phyloP scores from a whole-genome alignment of 2,797 vertebrate genomes.

The Sardinella longiceps region DNA sequence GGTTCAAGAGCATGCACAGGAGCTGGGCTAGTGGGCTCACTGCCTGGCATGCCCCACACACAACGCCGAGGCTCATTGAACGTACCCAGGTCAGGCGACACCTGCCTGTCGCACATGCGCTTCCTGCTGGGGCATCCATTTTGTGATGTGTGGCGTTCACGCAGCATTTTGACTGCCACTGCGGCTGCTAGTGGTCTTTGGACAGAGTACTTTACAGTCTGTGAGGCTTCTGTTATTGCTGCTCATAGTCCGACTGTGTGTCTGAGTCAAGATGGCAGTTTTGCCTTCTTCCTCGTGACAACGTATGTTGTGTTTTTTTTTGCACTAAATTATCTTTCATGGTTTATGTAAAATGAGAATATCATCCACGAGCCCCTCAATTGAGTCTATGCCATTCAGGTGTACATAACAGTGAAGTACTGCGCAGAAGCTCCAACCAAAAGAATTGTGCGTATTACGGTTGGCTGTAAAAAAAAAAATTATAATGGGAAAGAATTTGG shows the following conservation, averaged over 20 bases:
- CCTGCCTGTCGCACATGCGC: not conserved
- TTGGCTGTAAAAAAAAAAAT: not conserved
- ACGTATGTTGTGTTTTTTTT: slow-evolving; percentile 6
- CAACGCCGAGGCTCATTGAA: not conserved
- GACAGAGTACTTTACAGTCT: not conserved
- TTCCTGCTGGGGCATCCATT: not conserved
- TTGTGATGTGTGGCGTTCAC: slow-evolving; percentile 19
- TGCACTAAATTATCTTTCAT: slow-evolving; percentile 10
- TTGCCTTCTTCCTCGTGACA: not conserved
- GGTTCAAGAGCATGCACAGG: slow-evolving; percentile 62
- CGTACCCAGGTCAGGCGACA: slow-evolving; percentile 15
- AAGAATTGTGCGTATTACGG: not conserved
- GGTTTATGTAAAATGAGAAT: slow-evolving; percentile 3
- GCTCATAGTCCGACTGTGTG: not conserved
- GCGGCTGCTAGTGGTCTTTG: not conserved
- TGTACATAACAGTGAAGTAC: not conserved
- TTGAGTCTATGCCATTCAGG: not conserved
- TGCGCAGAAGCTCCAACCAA: not conserved
- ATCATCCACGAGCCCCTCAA: not conserved
- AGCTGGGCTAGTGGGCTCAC: slow-evolving; percentile 43
- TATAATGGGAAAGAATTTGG: not conserved
- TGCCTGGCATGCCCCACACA: not conserved
- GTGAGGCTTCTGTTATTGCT: not conserved
- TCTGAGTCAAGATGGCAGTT: not conserved
- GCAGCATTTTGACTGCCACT: not conserved